Evolutionary conservation across 2,888 invertebrate genomes (phyloP), one percentile per base, ranked within the genome.

Genomic region (Cremastinae sp.): DNA sequence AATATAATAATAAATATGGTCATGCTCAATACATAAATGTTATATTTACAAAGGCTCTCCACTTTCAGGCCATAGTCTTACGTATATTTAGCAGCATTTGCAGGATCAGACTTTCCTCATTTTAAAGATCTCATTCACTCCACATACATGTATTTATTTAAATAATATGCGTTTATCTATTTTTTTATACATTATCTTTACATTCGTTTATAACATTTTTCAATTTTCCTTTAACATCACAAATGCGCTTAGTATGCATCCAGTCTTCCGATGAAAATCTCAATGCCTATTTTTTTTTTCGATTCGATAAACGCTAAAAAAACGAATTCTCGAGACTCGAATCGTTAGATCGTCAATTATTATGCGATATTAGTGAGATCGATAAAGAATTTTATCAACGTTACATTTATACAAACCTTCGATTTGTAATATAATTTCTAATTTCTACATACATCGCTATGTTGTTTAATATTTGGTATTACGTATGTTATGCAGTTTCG

Each of bases 401-500:
- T 84, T 87, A 87, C 85, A 86, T 88, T 88, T 87, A 88, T 88
- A 88, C 86, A 88, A 88, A 87, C 85, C 86, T 84, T 82, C 83
- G 79, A 65, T 86, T 81, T 73, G 80, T 85, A 81, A 82, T 81
- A 83, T 83, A 82, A 84, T 82, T 80, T 83, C 81, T 47, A 81
- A 80, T 71, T 45, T 81, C 84, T 87, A 87, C 84, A 80, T 85
- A 87, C 81, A 84, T 84, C 79, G 80, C 84, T 88, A 88, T 84
- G 80, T 81, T 82, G 80, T 82, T 85, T 87, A 88, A 86, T 88
- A 88, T 88, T 88, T 88, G 88, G 88, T 88, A 86, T 86, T 85
- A 85, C 80, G 81, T 74, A 69, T 82, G 82, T 84, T 77, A 78
- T 78, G 78, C 74, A 79, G 74, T 75, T 77, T 75, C 75, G 43